Base-by-base conservation (phyloP, 1,140 invertebrate genomes). In the Drosophila kikkawai region DNA sequence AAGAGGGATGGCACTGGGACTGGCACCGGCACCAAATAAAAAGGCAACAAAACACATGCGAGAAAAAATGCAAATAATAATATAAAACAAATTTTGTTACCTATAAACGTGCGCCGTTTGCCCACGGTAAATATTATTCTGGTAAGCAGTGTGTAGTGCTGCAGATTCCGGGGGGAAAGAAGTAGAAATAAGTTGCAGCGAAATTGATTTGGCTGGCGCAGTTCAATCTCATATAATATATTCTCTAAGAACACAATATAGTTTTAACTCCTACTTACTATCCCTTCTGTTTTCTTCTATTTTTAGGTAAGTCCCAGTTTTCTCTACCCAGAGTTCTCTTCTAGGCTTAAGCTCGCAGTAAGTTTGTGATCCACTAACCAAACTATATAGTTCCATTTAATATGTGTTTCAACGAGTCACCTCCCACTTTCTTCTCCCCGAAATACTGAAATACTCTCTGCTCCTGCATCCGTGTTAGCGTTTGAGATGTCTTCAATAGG, bases 21-120 rank as follows among this genome's bases (percentile, higher is more conserved):
- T 15, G 45, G 48, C 48, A 9, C 29, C 2, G 50, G 29, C 50
- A 34, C 53, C 36, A 65, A 79, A 69, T 61, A 58, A 56, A 55
- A 64, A 47, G 42, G 58, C 63, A 48, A 45, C 63, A 56, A 41
- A 58, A 57, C 63, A 51, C 29, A 42, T n/a, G 45, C 44, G 78
- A 22, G 41, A 41, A 75, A 75, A 36, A 67, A 79, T 44, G 60
- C 65, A 88, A 87, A 83, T 83, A 88, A 83, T 80, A 87, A 80
- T 84, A 88, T 75, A 90, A 88, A 88, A 75, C 65, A 80, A 87
- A 88, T 84, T 87, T 78, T 63, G 80, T 87, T 87, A 88, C 83
- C 80, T 75, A 83, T 88, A 78, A 83, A 80, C 63, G 80, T 75
- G 84, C 44, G 80, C 80, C 83, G 74, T 82, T 86, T 80, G 75